Percentiles rank a stretch among this genome's conserved stretches.
phyloP scores from a whole-genome alignment of 64 coral and sea anemone species.

The Pachyseris speciosa region DNA sequence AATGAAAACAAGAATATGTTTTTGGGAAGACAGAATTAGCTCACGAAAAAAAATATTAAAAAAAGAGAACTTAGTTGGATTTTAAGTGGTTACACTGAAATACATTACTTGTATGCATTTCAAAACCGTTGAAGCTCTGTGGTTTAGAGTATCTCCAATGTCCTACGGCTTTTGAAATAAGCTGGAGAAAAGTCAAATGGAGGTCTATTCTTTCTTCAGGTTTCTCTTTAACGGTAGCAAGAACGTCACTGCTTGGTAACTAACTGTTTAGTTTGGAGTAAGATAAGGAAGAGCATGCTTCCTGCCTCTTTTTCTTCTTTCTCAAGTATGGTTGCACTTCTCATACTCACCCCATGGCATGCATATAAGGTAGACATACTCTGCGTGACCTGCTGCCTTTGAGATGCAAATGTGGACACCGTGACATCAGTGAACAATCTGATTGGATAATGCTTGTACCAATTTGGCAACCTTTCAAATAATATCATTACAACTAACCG shows the following conservation, averaged over 20 bases:
- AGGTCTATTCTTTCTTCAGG: background rate
- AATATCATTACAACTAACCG: background rate
- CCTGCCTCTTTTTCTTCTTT: background rate
- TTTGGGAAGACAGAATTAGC: too few species aligned
- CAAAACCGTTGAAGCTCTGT: background rate
- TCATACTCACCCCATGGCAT: background rate
- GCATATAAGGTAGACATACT: background rate
- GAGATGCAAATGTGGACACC: background rate
- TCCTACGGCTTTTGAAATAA: background rate
- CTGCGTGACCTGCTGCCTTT: slow-evolving; percentile 21
- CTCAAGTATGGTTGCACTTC: background rate
- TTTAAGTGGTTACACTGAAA: too few species aligned
- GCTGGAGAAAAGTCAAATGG: background rate
- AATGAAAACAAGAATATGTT: too few species aligned
- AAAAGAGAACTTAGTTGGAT: too few species aligned
- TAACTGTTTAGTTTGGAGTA: too few species aligned
- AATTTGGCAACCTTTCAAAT: background rate
- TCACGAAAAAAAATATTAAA: too few species aligned
- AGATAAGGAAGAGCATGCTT: background rate
- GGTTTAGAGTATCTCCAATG: background rate
- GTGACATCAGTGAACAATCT: background rate
- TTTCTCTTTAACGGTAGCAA: background rate
- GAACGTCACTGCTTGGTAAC: background rate
- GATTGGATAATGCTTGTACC: background rate
- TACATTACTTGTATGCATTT: too few species aligned